Conservation (phyloP, 2,113 vertebrate genomes). For the Sinocyclocheilus anophthalmus region DNA sequence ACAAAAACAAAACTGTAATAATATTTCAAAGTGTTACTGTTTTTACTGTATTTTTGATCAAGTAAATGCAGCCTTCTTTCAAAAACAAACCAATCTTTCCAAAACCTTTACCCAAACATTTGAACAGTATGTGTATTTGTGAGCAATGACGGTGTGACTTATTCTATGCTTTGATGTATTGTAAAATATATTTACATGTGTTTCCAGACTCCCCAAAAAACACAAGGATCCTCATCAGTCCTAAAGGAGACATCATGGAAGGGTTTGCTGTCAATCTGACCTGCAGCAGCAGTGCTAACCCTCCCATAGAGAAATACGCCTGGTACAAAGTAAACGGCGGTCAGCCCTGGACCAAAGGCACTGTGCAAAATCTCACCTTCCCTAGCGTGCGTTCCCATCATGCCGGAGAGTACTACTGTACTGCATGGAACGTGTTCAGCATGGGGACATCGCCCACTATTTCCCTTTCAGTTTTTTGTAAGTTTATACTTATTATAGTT, state of each 20-base stretch:
- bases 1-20: too few species aligned
- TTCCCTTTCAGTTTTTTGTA: constrained; percentile 73
- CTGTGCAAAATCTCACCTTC: constrained; percentile 70
- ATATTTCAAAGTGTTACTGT: too few species aligned
- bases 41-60: too few species aligned
- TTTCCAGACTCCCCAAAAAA: constrained; percentile 73
- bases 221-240: constrained; percentile 67
- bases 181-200: not conserved
- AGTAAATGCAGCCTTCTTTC: too few species aligned
- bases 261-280: constrained; percentile 71
- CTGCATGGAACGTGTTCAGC: constrained; percentile 69
- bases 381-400: constrained; percentile 67
- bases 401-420: constrained; percentile 76
- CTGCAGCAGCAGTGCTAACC: constrained; percentile 70
- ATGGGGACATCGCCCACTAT: constrained; percentile 65
- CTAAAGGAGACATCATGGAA: constrained; percentile 74
- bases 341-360: constrained; percentile 67
- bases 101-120: too few species aligned
- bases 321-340: constrained; percentile 72
- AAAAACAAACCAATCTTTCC: too few species aligned
- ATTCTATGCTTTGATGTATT: not conserved
- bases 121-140: too few species aligned
- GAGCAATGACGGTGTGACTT: too few species aligned
- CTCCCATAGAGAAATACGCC: constrained; percentile 65
- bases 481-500: constrained; percentile 54